These are phyloP conservation scores for Abramis brama DNA, from an alignment of 2,113 vertebrate species.

Conservation along the genomic window DNA sequence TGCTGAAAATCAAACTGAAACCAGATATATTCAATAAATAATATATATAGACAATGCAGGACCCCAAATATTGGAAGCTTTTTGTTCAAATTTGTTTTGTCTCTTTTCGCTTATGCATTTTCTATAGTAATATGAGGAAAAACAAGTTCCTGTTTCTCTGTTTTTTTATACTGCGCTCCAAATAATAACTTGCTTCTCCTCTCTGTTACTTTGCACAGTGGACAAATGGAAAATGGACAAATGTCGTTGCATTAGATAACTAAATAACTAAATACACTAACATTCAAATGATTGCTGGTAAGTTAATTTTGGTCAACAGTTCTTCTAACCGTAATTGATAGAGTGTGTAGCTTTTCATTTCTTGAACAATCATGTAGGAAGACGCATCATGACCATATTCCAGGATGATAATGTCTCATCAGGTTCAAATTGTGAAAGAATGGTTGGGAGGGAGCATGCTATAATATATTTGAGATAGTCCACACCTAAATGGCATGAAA, in stretches of 20 bases:
- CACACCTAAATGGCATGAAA: too few species aligned
- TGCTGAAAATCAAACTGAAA: slow-evolving; percentile 11
- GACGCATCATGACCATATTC: too few species aligned
- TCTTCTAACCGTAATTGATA: too few species aligned
- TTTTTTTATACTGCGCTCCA: neutral
- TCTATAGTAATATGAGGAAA: neutral
- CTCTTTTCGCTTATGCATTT: neutral
- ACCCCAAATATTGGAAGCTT: neutral
- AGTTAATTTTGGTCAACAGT: neutral
- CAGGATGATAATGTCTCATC: too few species aligned
- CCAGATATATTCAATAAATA: neutral
- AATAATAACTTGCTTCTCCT: neutral
- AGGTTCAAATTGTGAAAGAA: too few species aligned
- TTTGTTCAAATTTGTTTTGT: neutral
- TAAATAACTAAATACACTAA: neutral
- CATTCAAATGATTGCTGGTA: neutral
- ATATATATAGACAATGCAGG: neutral
- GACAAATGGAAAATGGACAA: neutral
- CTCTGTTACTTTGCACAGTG: neutral
- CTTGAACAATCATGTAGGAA: too few species aligned
- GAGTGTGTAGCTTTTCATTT: too few species aligned
- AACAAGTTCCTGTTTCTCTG: neutral
- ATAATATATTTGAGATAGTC: too few species aligned
- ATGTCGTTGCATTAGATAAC: neutral
- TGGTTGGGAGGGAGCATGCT: too few species aligned